Conservation (phyloP, 1,140 invertebrate species). For the Mercenaria mercenaria region DNA sequence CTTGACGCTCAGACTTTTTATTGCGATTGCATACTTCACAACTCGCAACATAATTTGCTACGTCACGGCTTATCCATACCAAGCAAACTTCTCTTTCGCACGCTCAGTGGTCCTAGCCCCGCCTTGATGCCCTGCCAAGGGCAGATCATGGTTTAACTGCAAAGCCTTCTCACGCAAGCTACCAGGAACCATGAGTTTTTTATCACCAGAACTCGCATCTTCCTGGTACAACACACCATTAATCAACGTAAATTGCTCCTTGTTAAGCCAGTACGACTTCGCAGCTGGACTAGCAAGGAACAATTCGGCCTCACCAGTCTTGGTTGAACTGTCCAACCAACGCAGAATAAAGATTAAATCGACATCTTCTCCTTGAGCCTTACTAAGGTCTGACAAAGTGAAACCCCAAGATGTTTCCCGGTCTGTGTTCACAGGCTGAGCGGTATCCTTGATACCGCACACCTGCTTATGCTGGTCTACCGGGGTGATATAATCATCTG, state of each 20-base stretch:
- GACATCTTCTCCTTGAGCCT: not conserved
- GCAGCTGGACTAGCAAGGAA: not conserved
- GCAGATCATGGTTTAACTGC: not conserved
- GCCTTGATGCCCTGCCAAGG: not conserved
- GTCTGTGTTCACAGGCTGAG: no score
- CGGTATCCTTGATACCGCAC: no score
- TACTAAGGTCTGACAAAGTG: not conserved
- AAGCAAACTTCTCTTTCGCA: not conserved
- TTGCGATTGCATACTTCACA: not conserved
- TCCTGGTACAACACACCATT: not conserved
- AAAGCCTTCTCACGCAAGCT: not conserved
- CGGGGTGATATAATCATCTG: not conserved
- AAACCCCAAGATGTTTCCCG: not conserved
- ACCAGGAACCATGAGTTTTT: not conserved
- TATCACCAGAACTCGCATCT: not conserved
- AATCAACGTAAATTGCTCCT: not conserved
- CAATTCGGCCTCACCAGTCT: not conserved
- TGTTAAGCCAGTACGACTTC: slow-evolving; percentile 6
- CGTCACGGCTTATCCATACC: not conserved
- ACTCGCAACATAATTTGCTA: not conserved
- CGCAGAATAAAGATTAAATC: not conserved
- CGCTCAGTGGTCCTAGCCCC: not conserved
- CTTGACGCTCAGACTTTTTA: not conserved
- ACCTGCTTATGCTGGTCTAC: not conserved
- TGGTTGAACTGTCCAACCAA: not conserved